A percentile compares a stretch with the other conserved stretches of the same genome.
Conservation (phyloP, 2,113 vertebrate species). For the Corythornis madagascariensis region DNA sequence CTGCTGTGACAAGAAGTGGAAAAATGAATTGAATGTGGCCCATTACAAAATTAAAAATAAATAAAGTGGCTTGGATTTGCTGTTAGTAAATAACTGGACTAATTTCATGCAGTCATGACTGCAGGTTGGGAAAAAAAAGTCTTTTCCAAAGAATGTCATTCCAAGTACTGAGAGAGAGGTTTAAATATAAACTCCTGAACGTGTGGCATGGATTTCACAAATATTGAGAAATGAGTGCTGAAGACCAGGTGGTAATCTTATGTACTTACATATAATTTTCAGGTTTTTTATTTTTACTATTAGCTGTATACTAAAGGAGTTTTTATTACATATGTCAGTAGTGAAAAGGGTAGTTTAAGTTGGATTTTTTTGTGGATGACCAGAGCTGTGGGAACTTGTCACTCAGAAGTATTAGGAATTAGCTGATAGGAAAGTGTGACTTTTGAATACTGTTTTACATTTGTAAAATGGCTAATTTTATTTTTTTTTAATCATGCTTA, state of each 20-base stretch:
- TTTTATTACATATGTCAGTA: background rate
- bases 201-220: background rate
- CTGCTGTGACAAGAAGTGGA: background rate
- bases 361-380: background rate
- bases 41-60: background rate
- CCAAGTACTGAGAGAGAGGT: background rate
- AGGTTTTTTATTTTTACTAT: background rate
- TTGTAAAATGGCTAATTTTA: background rate
- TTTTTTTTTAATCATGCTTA: background rate
- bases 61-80: background rate
- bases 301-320: background rate
- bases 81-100: background rate
- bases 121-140: background rate
- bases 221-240: background rate
- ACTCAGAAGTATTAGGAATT: background rate
- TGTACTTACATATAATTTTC: rapidly evolving
- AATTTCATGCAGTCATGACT: background rate
- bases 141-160: background rate
- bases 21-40: background rate
- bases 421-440: background rate
- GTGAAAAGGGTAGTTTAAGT: background rate
- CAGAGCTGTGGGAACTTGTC: background rate
- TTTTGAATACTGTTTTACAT: background rate
- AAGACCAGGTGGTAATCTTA: background rate
- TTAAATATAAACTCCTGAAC: background rate